A percentile compares a stretch with the other conserved stretches of the same genome.
phyloP scores from a whole-genome alignment of 2,888 invertebrate species.

The Entomobrya proxima region DNA sequence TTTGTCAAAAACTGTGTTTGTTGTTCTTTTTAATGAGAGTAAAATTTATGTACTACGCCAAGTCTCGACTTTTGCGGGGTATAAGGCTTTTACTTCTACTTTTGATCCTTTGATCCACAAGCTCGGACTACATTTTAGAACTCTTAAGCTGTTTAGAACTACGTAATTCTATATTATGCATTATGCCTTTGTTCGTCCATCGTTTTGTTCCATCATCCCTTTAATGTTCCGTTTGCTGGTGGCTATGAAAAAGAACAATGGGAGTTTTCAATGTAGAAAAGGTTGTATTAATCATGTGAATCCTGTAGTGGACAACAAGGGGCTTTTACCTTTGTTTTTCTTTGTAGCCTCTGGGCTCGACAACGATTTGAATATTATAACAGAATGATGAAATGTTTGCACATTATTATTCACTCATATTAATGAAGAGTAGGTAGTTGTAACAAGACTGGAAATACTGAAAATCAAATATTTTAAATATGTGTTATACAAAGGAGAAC shows the following conservation, averaged over 20 bases:
- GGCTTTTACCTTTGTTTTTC: slow-evolving; percentile 26
- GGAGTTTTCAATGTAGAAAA: slow-evolving; percentile 32
- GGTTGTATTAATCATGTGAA: slow-evolving; percentile 56
- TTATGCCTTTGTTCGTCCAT: not conserved
- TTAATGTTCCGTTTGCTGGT: slow-evolving; percentile 53
- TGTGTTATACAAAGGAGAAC: not conserved
- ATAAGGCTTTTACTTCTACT: too few species aligned
- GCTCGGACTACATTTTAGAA: too few species aligned
- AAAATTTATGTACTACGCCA: too few species aligned
- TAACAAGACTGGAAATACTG: not conserved
- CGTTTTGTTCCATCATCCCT: not conserved
- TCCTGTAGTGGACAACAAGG: slow-evolving; percentile 13
- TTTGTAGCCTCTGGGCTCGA: not conserved
- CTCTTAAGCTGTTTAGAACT: too few species aligned
- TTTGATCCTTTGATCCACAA: too few species aligned
- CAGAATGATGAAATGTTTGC: slow-evolving; percentile 1
- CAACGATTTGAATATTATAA: not conserved
- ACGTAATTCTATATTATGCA: too few species aligned
- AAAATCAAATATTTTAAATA: slow-evolving; percentile 35
- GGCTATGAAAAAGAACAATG: slow-evolving; percentile 43
- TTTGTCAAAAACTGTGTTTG: not conserved
- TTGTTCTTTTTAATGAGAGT: not conserved
- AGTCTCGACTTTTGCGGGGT: too few species aligned
- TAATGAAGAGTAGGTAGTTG: not conserved
- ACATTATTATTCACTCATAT: not conserved